Conservation (phyloP, 2,888 invertebrate genomes). For the Auanema freiburgensis region DNA sequence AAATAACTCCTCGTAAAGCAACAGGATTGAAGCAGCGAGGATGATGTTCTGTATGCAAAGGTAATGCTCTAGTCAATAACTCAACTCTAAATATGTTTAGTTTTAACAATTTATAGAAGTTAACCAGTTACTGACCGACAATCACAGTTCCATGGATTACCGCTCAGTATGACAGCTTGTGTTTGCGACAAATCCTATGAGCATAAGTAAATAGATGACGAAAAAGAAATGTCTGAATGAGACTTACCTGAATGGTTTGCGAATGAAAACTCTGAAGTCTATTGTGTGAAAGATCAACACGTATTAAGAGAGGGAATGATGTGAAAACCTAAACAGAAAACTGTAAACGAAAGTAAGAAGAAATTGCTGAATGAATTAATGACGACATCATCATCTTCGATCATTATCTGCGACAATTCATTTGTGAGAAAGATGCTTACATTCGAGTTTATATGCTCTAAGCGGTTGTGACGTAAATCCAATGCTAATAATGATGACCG, state of each 20-base stretch:
- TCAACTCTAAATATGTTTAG: no score
- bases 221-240: no score
- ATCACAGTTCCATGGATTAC: slow-evolving; percentile 61
- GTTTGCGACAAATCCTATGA: background rate
- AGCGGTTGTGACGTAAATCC: slow-evolving; percentile 36
- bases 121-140: slow-evolving; percentile 39
- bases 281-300: slow-evolving; percentile 55
- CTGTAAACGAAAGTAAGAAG: background rate
- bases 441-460: slow-evolving; percentile 31
- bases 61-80: no score
- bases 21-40: slow-evolving; percentile 30
- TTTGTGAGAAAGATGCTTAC: no score
- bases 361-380: background rate
- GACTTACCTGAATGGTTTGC: slow-evolving; percentile 26
- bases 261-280: slow-evolving; percentile 38
- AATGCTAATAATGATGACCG: slow-evolving; percentile 25
- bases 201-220: background rate
- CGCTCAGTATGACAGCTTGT: background rate
- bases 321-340: slow-evolving; percentile 19
- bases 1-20: slow-evolving; percentile 22
- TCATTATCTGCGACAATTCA: no score
- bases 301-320: slow-evolving; percentile 40
- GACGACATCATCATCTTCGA: background rate
- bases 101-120: background rate
- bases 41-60: no score